These are phyloP conservation scores for Corvus moneduloides DNA, from an alignment of 2,113 vertebrate genomes.

Conservation along the genomic window DNA sequence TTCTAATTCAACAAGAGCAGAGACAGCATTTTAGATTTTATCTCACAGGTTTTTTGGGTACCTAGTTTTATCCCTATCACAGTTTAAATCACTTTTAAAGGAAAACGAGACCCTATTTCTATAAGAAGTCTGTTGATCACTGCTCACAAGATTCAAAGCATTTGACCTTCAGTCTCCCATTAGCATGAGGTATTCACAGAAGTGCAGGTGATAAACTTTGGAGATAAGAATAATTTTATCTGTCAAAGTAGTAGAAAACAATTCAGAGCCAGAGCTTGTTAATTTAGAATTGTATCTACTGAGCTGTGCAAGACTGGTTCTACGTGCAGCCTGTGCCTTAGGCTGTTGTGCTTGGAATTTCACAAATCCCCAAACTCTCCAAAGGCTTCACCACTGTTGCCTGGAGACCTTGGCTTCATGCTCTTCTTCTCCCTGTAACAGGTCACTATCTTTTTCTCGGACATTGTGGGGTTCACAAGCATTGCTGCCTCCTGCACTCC, in stretches of 20 bases:
- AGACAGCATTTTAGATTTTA: background rate
- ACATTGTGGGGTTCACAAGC: conserved; percentile 86
- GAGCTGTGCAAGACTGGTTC: background rate
- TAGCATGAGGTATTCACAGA: background rate
- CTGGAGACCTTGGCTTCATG: background rate
- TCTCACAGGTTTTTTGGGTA: background rate
- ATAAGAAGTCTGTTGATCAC: background rate
- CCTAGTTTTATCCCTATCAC: background rate
- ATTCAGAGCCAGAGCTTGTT: background rate
- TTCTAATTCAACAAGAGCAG: background rate
- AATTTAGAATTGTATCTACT: background rate
- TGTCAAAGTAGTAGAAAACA: background rate
- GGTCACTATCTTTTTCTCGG: conserved; percentile 92
- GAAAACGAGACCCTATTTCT: background rate
- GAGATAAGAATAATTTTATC: background rate
- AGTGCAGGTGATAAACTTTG: background rate
- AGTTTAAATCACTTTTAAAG: background rate
- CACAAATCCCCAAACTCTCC: background rate
- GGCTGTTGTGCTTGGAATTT: background rate
- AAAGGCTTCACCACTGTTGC: background rate
- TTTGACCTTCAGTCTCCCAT: background rate
- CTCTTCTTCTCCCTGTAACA: conserved; percentile 14
- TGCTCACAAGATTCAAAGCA: background rate
- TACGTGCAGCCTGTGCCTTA: rapidly evolving
- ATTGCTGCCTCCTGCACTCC: conserved; percentile 89